Percentiles rank a stretch among this genome's conserved stretches.
phyloP scores from a whole-genome alignment of 2,113 vertebrate genomes.

The Rostratula benghalensis region DNA sequence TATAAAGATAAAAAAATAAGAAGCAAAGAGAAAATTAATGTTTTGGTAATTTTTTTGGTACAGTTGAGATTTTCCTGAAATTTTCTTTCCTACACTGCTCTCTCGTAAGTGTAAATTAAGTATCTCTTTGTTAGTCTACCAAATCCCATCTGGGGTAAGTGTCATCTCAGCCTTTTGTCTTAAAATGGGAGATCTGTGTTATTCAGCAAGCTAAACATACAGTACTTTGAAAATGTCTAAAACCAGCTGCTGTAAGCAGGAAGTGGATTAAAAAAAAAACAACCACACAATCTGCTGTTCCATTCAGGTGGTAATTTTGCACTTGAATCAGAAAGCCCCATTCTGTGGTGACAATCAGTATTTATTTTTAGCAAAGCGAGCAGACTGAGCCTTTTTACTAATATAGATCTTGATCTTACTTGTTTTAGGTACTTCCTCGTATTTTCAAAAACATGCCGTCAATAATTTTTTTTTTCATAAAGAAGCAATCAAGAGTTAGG shows the following conservation, averaged over 20 bases:
- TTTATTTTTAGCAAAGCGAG: background rate
- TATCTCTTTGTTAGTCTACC: background rate
- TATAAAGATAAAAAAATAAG: background rate
- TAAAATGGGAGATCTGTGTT: background rate
- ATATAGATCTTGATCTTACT: background rate
- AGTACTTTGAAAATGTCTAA: background rate
- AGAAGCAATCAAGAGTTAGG: background rate
- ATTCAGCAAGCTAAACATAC: background rate
- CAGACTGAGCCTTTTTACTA: background rate
- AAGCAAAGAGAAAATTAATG: background rate
- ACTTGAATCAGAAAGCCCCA: background rate
- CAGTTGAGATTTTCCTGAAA: background rate
- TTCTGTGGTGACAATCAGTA: background rate
- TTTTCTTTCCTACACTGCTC: background rate
- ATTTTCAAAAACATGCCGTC: background rate
- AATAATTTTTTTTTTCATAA: background rate
- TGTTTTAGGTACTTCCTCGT: background rate
- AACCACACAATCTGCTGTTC: background rate
- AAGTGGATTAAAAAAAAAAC: background rate
- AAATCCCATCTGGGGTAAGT: background rate
- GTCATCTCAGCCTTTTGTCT: background rate
- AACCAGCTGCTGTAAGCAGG: background rate
- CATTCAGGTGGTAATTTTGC: background rate
- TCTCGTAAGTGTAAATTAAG: background rate
- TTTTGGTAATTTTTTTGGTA: background rate